Evolutionary conservation across 2,888 invertebrate species (phyloP).

Genomic region (Pachydiplax longipennis): DNA sequence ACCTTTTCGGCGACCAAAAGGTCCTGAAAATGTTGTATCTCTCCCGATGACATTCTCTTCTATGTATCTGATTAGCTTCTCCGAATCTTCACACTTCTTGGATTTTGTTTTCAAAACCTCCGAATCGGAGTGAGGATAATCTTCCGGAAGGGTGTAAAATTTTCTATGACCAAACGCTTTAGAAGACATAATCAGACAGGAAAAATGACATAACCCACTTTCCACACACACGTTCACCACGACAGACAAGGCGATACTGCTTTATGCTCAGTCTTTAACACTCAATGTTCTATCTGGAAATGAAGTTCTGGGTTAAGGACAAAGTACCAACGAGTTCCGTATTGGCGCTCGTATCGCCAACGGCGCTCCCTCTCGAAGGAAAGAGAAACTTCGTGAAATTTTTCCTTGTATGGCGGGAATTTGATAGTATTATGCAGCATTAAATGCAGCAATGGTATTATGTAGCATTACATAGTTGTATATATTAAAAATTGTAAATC

Average conservation of each 20-base stretch:
- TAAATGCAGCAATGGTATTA: too few species aligned
- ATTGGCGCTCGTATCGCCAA: too few species aligned
- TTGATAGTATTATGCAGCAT: too few species aligned
- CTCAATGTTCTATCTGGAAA: too few species aligned
- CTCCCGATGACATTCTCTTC: constrained; percentile 83
- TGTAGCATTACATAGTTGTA: too few species aligned
- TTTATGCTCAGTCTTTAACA: too few species aligned
- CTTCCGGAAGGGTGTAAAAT: constrained; percentile 55
- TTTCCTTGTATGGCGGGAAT: too few species aligned
- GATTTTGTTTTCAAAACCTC: constrained; percentile 54
- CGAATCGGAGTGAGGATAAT: constrained; percentile 52
- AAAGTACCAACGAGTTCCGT: too few species aligned
- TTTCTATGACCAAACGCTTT: constrained; percentile 53
- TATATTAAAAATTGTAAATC: too few species aligned
- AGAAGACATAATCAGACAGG: constrained; percentile 28
- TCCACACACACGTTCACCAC: constrained; percentile 18
- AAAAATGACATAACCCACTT: constrained; percentile 18
- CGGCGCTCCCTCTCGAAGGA: too few species aligned
- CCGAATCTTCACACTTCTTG: constrained; percentile 71
- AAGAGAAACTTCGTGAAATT: too few species aligned
- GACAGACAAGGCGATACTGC: constrained; percentile 19
- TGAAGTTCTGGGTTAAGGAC: too few species aligned
- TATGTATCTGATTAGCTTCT: constrained; percentile 78
- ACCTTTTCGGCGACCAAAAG: constrained; percentile 85
- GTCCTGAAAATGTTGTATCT: constrained; percentile 81